A percentile compares a stretch with the other conserved stretches of the same genome.
Conservation (phyloP, 2,797 vertebrate genomes). For the Urocyon cinereoargenteus region DNA sequence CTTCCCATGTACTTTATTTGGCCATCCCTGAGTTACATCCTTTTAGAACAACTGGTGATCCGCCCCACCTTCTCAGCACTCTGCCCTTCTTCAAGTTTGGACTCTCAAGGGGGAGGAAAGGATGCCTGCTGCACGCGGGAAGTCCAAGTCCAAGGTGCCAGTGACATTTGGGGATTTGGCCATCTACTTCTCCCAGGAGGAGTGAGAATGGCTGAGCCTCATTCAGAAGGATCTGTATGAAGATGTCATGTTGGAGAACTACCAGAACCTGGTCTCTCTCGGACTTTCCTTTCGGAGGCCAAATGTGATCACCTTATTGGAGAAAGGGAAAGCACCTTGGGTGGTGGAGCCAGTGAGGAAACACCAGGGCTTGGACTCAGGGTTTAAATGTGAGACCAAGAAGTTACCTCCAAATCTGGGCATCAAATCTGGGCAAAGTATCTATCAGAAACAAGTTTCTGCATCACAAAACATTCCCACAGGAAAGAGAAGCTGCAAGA, state of each 20-base stretch:
- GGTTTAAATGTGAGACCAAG: conserved; percentile 60
- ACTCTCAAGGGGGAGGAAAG: not conserved
- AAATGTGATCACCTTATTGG: conserved; percentile 69
- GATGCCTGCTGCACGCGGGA: conserved; percentile 42
- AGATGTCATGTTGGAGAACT: conserved; percentile 79
- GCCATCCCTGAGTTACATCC: not conserved
- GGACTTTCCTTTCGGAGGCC: conserved; percentile 74
- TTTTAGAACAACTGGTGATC: not conserved
- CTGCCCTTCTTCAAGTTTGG: not conserved
- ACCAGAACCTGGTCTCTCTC: conserved; percentile 51
- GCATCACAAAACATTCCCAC: not conserved
- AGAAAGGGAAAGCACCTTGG: conserved; percentile 74
- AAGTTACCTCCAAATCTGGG: conserved; percentile 42
- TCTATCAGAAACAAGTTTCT: conserved; percentile 25
- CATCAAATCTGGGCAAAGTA: conserved; percentile 40
- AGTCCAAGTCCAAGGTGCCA: conserved; percentile 60
- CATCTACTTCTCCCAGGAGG: conserved; percentile 76
- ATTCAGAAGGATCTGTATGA: conserved; percentile 62
- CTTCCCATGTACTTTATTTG: not conserved
- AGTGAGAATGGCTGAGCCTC: conserved; percentile 75
- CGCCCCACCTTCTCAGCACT: not conserved
- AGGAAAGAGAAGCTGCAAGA: conserved; percentile 24
- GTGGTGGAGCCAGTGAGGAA: not conserved
- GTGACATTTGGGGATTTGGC: conserved; percentile 76
- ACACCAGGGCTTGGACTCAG: not conserved